phyloP scores from a whole-genome alignment of 2,797 vertebrate genomes.

The Takifugu ocellatus region DNA sequence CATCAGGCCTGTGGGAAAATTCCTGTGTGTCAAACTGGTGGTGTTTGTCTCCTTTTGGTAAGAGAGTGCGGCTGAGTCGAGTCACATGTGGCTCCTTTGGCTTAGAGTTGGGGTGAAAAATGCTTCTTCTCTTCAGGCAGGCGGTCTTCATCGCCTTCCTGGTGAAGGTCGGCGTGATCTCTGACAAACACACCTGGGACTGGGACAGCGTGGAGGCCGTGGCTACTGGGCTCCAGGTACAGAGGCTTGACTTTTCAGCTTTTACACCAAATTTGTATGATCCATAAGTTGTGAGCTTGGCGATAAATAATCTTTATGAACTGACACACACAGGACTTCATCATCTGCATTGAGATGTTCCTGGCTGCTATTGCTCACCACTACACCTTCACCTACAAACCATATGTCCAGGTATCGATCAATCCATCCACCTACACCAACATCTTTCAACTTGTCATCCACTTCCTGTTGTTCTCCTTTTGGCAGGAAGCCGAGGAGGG shows the following conservation, averaged over 20 bases:
- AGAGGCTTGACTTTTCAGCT: neutral
- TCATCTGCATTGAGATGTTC: conserved; percentile 97
- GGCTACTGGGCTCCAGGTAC: conserved; percentile 71
- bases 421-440: neutral
- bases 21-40: conserved; percentile 95
- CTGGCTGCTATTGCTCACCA: conserved; percentile 93
- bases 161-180: conserved; percentile 94
- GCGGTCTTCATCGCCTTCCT: conserved; percentile 90
- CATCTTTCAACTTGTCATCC: conserved; percentile 27
- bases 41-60: conserved; percentile 97
- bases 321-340: conserved; percentile 81
- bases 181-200: conserved; percentile 89
- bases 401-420: conserved; percentile 82
- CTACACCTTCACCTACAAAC: conserved; percentile 93
- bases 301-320: neutral
- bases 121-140: conserved; percentile 76
- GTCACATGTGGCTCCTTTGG: neutral
- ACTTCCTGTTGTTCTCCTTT: neutral
- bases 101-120: neutral
- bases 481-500: conserved; percentile 86
- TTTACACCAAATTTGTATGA: neutral
- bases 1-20: conserved; percentile 92
- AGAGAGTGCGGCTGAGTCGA: conserved; percentile 11
- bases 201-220: conserved; percentile 94
- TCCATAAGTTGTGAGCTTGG: neutral